Base-by-base conservation (phyloP, 2,888 invertebrate species). In the Cyclophora albipunctata region DNA sequence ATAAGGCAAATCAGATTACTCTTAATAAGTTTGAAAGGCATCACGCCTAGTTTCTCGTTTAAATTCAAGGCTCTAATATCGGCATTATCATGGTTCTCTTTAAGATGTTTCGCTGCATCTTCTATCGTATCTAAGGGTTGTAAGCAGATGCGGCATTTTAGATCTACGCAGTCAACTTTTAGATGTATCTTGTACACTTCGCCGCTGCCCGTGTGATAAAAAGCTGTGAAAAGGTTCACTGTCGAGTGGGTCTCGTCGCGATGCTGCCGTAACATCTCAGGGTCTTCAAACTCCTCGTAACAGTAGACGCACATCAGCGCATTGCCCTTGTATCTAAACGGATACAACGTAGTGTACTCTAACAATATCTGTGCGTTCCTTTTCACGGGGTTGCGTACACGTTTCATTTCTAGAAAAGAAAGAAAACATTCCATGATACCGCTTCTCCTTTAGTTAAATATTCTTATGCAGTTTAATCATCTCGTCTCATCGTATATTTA, bases 221-320 rank as follows among this genome's bases (percentile, higher is more conserved):
- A 81, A 0, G 85, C 84, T 0, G 76, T 81, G n/a, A 72, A 71
- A 2, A 82, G 59, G 7, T 71, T 80, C 53, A 79, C 78, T 3
- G 65, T 59, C 54, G 67, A 55, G 54, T 86, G 86, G 4, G 59
- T 61, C 1, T 67, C 64, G 45, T 77, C 73, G 55, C 82, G 64
- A 54, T 87, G 87, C 3, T 54, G 54, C 46, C 85, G 75, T 59
- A 75, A 85, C 6, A 64, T 62, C 4, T 63, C 63, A 0, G 84
- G 84, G 7, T 81, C 78, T 34, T 71, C 69, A 52, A 71, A 80
- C 35, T 73, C 69, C 42, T 86, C 84, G 56, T 75, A 71, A 73
- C 87, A 87, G 71, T 81, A 87, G 56, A 85, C 84, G 62, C 87
- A 87, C 50, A 79, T 68, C 60, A 85, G 65, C 7, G 55, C 60